Percentiles rank a stretch among this genome's conserved stretches.
Conservation (phyloP, 2,797 vertebrate genomes). For the Neopelma chrysocephalum region DNA sequence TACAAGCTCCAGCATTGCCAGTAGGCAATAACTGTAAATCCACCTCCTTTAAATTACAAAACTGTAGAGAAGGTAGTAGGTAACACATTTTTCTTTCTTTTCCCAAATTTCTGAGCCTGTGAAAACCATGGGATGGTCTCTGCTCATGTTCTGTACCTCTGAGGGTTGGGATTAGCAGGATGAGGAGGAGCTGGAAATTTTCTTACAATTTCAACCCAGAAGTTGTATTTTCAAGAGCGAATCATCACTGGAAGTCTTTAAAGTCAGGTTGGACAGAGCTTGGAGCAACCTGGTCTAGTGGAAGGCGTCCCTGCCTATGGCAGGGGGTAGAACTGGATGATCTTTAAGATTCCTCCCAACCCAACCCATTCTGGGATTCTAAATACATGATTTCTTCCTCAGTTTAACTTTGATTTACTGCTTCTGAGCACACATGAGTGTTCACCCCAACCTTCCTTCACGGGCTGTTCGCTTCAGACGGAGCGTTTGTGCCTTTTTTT, state of each 20-base stretch:
- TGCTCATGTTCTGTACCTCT: neutral
- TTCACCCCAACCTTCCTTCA: neutral
- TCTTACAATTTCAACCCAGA: neutral
- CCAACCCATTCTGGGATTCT: neutral
- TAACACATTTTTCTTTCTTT: neutral
- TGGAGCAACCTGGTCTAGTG: neutral
- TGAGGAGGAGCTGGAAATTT: neutral
- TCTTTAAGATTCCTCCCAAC: neutral
- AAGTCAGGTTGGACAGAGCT: neutral
- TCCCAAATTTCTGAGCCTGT: neutral
- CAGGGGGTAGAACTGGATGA: neutral
- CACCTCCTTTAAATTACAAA: neutral
- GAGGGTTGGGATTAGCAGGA: neutral
- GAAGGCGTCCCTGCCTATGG: neutral
- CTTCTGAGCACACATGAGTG: rapidly evolving
- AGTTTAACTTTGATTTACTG: neutral
- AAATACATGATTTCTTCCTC: neutral
- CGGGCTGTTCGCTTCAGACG: rapidly evolving
- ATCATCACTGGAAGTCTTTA: neutral
- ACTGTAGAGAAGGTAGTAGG: neutral
- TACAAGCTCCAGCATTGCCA: neutral
- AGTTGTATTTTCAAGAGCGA: neutral
- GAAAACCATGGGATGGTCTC: neutral
- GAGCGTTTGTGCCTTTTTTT: neutral
- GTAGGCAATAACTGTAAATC: neutral